Percentiles rank a stretch among this genome's conserved stretches.
Conservation (phyloP, 2,888 invertebrate genomes). For the Coecobrya sp. region DNA sequence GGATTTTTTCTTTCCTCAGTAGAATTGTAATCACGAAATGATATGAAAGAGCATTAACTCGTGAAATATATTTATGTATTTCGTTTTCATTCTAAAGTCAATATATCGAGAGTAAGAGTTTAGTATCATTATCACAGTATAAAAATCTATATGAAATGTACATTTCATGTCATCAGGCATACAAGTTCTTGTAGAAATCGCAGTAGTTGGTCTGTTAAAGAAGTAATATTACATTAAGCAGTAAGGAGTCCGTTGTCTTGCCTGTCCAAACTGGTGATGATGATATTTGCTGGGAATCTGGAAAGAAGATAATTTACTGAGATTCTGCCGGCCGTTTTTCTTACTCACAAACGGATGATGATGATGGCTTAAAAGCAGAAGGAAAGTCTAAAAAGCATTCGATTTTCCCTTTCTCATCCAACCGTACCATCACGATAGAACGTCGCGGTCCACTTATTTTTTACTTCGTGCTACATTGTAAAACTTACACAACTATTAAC, state of each 20-base stretch:
- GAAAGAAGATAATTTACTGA: constrained; percentile 85
- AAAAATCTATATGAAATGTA: too few species aligned
- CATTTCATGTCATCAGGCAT: too few species aligned
- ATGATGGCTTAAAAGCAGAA: constrained; percentile 55
- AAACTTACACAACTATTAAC: not conserved
- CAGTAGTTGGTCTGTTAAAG: too few species aligned
- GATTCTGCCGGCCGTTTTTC: constrained; percentile 83
- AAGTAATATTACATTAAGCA: too few species aligned
- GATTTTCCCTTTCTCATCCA: constrained; percentile 78
- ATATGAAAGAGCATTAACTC: too few species aligned
- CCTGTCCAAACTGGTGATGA: not conserved
- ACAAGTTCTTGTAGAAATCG: too few species aligned
- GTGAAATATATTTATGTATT: too few species aligned
- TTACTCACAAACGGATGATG: constrained; percentile 38
- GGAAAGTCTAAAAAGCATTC: constrained; percentile 81
- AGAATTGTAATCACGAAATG: too few species aligned
- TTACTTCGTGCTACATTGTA: constrained; percentile 40
- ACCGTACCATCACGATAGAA: constrained; percentile 74
- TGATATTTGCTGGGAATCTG: constrained; percentile 40
- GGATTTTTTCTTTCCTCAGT: too few species aligned
- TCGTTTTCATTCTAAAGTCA: too few species aligned
- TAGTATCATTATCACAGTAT: too few species aligned
- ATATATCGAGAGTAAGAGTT: too few species aligned
- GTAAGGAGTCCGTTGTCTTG: not conserved
- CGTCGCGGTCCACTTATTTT: constrained; percentile 83